phyloP scores from a whole-genome alignment of 2,113 vertebrate species.

The Gasterosteus nipponicus region DNA sequence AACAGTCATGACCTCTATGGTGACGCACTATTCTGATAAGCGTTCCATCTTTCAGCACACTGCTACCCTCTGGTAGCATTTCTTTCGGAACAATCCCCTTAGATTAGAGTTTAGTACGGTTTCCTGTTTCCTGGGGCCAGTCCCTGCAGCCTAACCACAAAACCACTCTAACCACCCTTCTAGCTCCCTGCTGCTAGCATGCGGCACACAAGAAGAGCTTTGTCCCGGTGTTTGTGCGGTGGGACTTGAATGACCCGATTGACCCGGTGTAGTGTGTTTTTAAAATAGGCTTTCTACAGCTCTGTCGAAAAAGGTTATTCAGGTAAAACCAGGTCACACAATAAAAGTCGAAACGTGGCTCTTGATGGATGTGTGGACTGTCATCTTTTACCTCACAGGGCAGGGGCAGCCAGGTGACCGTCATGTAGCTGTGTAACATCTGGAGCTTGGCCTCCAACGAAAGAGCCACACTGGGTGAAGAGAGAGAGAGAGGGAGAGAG shows the following conservation, averaged over 20 bases:
- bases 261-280: slow-evolving; percentile 40
- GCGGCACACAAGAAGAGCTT: slow-evolving; percentile 49
- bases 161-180: slow-evolving; percentile 19
- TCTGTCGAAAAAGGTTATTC: background rate
- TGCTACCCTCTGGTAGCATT: background rate
- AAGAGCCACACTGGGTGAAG: slow-evolving; percentile 84
- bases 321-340: background rate
- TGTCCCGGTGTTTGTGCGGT: slow-evolving; percentile 14
- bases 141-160: background rate
- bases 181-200: slow-evolving; percentile 12
- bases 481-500: background rate
- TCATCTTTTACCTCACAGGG: slow-evolving; percentile 89
- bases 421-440: slow-evolving; percentile 96
- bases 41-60: background rate
- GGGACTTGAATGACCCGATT: slow-evolving; percentile 38
- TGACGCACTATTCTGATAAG: slow-evolving; percentile 10
- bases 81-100: slow-evolving; percentile 11
- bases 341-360: background rate
- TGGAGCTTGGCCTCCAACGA: slow-evolving; percentile 95
- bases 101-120: background rate
- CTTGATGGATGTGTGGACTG: slow-evolving; percentile 3
- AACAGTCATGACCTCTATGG: slow-evolving; percentile 20
- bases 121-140: background rate
- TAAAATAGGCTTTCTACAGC: slow-evolving; percentile 1
- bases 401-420: slow-evolving; percentile 91